Evolutionary conservation across 2,888 invertebrate species (phyloP), one percentile per base, ranked within the genome.

Genomic region (Empis stercorea): DNA sequence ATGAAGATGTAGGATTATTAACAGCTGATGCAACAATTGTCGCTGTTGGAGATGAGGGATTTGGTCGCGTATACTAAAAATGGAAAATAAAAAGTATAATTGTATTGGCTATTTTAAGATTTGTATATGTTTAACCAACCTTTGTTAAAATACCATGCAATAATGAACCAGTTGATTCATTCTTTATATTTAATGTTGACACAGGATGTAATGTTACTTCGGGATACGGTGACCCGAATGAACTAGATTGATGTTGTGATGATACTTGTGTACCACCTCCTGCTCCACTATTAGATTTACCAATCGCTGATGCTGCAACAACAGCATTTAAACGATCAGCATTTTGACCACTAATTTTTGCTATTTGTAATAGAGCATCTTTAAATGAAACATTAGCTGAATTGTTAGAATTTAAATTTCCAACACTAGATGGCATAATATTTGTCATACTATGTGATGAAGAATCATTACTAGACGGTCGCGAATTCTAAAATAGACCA

Each of bases 121-220:
- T 20, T 20, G 5, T 20, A 20, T n/a, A n/a, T 27, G n/a, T 27
- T 27, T 27, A 27, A 42, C 13, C 14, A 58, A 73, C 80, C 74
- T 85, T 85, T 2, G 85, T 85, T 47, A 86, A 70, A 57, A 85
- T 85, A 37, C 84, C 85, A 60, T 86, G 86, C 4, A 87, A 73
- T 44, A 86, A 67, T 1, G 85, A 85, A 3, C 55, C 55, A 52
- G 72, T 75, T 50, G 77, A 76, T 55, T 76, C 52, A 32, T 62
- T 51, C 9, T 67, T 59, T 11, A 55, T 47, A 49, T 61, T 52
- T 14, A 54, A 56, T 51, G 49, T 59, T 48, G 65, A 71, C 46
- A 86, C 85, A 0, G 86, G 85, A 60, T 85, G 79, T 16, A 86
- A 72, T 3, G 85, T 86, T 42, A 86, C 85, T 67, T 86, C 86